Base-by-base conservation (phyloP, 2,113 vertebrate species). In the Phaethornis superciliosus region DNA sequence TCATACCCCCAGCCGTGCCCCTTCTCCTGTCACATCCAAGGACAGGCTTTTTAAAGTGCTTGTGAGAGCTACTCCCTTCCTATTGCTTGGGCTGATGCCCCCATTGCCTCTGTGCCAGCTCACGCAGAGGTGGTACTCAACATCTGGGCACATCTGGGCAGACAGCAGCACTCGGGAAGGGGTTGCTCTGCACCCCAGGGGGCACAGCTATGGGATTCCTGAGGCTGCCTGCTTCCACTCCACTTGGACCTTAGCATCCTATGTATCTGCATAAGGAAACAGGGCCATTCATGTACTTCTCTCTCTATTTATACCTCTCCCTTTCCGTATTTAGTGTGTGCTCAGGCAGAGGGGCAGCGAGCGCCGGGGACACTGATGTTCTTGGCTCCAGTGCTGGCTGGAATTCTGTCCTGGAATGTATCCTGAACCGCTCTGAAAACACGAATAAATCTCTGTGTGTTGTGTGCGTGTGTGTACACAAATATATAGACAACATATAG, bases 301-400 rank as follows among this genome's bases (percentile, higher is more conserved):
- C 93, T 88, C 95, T 94, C 91, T 95, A 95, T 97, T 96, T 96
- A 96, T 96, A 97, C 94, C 92, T 95, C 90, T 89, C 92, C 93
- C 81, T 94, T 96, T 97, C 96, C 85, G 87, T 94, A 96, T 96
- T 96, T 97, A 96, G 95, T 94, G 88, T 93, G 81, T 85, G 82
- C 5, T 0, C 85, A 93, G 95, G 96, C 95, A 94, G 94, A 96
- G 86, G 86, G 85, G 94, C 90, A 93, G 95, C 4, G 5, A 95
- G 85, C 17, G 93, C 95, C 6, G n/a, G 79, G 88, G 85, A 93
- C 76, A 79, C 81, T 96, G 96, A 97, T 97, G 96, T 95, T 97
- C 94, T 97, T 97, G 97, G 97, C 96, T 96, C 83, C 95, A 91
- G 78, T 3, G 11, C 60, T 0, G 65, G 83, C 94, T 97, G 94